Evolutionary conservation across 1,140 invertebrate genomes (phyloP).

Genomic region (Pachypeltis micranthus): DNA sequence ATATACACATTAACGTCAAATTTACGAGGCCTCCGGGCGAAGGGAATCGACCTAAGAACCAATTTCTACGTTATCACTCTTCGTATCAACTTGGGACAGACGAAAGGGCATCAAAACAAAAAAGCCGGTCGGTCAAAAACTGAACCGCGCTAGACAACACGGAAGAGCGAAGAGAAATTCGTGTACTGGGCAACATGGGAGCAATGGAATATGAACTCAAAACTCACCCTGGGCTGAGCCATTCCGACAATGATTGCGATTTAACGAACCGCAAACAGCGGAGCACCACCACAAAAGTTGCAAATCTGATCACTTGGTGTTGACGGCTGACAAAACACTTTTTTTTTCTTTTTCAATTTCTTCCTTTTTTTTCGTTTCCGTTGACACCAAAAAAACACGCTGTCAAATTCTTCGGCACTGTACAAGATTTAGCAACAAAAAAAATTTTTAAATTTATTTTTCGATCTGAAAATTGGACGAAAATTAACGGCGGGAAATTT

Average conservation of each 20-base stretch:
- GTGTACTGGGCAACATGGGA: too few species aligned
- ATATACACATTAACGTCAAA: not conserved
- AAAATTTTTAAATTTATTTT: not conserved
- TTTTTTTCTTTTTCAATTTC: too few species aligned
- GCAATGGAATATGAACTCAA: too few species aligned
- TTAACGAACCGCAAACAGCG: not conserved
- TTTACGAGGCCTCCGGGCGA: not conserved
- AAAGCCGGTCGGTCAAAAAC: not conserved
- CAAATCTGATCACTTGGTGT: not conserved
- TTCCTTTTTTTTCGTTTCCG: too few species aligned
- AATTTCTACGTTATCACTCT: too few species aligned
- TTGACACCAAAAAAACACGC: not conserved
- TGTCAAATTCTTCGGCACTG: not conserved
- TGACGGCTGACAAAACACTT: not conserved
- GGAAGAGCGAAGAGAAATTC: too few species aligned
- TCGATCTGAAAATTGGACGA: not conserved
- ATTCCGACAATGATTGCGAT: conserved; percentile 1
- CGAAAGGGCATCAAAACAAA: not conserved
- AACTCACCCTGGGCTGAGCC: conserved; percentile 14
- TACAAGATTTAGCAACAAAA: not conserved
- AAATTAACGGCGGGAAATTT: not conserved
- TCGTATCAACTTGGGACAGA: not conserved
- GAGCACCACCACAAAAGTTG: not conserved
- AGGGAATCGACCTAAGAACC: too few species aligned
- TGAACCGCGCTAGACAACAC: not conserved